Evolutionary conservation across 35 echinoderm and acorn worm genomes (phyloP).

Genomic region (Apostichopus californicus): DNA sequence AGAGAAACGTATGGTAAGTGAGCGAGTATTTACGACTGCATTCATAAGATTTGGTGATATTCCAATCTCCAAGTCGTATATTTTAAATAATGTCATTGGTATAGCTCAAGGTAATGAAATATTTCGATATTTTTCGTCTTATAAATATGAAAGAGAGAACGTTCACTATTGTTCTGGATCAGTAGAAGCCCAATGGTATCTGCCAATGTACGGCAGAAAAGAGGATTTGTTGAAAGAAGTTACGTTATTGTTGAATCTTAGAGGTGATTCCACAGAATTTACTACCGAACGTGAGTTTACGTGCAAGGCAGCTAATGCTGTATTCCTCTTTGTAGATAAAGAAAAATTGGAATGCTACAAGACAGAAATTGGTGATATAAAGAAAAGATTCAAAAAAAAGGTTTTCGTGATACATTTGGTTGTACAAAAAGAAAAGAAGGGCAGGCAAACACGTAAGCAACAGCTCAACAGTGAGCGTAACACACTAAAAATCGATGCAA

Average conservation of each 20-base stretch:
- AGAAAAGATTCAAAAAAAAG: not conserved
- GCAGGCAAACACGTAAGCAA: not conserved
- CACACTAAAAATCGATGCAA: no score
- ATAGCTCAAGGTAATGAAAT: slow-evolving; percentile 4
- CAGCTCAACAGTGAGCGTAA: no score
- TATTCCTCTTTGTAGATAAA: not conserved
- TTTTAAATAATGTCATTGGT: slow-evolving; percentile 18
- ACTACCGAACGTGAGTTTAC: not conserved
- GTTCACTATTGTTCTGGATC: not conserved
- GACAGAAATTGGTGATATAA: not conserved
- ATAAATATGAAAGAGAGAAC: not conserved
- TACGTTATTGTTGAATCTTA: not conserved
- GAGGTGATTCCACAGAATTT: not conserved
- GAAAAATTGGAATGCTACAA: not conserved
- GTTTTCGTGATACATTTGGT: not conserved
- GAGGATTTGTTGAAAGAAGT: not conserved
- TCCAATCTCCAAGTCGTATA: not conserved
- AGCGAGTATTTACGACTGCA: not conserved
- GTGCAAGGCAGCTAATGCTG: not conserved
- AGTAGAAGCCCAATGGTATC: slow-evolving; percentile 24
- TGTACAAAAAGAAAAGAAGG: not conserved
- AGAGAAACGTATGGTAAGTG: not conserved
- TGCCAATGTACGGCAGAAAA: not conserved
- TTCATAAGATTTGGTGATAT: slow-evolving; percentile 21
- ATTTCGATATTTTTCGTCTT: not conserved